These are phyloP conservation scores for Tetranychus urticae DNA, from an alignment of 1,140 invertebrate species.

Conservation along the genomic window DNA sequence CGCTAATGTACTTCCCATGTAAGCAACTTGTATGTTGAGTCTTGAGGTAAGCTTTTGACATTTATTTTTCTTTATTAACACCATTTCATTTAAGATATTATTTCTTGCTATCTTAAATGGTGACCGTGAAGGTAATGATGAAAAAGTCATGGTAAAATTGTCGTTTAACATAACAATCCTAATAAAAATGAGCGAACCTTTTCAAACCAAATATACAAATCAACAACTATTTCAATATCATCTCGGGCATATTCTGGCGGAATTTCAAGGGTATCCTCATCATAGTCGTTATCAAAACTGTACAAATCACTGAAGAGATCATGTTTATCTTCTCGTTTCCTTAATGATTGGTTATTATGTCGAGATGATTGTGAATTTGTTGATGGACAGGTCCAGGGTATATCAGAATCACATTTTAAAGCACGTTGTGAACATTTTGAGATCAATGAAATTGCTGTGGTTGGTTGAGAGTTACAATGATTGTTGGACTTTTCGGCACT, in stretches of 20 bases:
- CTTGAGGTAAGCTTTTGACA: too few species aligned
- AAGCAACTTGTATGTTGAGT: too few species aligned
- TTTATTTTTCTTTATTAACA: too few species aligned
- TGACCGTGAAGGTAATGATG: too few species aligned
- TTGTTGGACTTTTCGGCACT: too few species aligned
- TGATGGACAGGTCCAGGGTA: background rate
- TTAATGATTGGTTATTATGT: too few species aligned
- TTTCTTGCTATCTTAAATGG: too few species aligned
- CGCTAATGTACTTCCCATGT: too few species aligned
- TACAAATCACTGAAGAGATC: background rate
- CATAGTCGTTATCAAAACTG: background rate
- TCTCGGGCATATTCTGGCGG: background rate
- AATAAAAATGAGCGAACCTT: background rate
- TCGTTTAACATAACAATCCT: background rate
- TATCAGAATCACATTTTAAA: background rate
- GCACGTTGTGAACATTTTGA: constrained; percentile 15
- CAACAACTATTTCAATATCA: background rate
- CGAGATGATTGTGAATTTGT: constrained; percentile 3
- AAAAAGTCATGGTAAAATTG: too few species aligned
- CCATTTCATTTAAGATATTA: too few species aligned
- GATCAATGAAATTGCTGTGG: background rate
- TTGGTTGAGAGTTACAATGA: background rate
- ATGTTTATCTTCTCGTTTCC: too few species aligned
- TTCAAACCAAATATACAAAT: background rate
- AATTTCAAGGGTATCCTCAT: background rate